phyloP scores from a whole-genome alignment of 2,797 vertebrate species.

The Oryzias sinensis region DNA sequence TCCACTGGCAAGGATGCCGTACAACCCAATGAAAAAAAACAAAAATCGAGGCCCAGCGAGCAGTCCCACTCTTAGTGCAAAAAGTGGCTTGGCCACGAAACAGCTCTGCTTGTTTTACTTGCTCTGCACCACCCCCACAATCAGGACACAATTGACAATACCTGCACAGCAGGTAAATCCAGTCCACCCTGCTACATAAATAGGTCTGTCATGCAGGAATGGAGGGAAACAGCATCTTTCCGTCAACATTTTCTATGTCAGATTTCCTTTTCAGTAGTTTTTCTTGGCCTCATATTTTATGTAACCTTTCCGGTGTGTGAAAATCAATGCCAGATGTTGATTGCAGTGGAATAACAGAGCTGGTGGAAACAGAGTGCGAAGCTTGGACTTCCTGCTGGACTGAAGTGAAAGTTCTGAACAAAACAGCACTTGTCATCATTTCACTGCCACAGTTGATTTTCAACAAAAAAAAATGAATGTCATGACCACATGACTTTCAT shows the following conservation, averaged over 20 bases:
- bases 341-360: conserved; percentile 42
- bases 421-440: conserved; percentile 17
- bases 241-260: conserved; percentile 5
- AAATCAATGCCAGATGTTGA: conserved; percentile 48
- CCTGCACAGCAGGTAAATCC: too few relatives aligned
- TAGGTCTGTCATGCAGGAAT: conserved; percentile 24
- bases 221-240: conserved; percentile 14
- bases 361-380: conserved; percentile 23
- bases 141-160: conserved; percentile 11
- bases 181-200: background rate
- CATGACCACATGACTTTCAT: background rate
- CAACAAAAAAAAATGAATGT: background rate
- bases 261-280: conserved; percentile 33
- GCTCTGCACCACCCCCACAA: background rate
- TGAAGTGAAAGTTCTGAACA: conserved; percentile 29
- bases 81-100: too few relatives aligned
- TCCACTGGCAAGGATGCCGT: too few relatives aligned
- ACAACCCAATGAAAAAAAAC: too few relatives aligned
- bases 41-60: too few relatives aligned
- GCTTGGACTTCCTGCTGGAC: conserved; percentile 40
- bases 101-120: too few relatives aligned
- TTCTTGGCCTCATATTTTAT: conserved; percentile 34
- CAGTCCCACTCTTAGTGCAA: too few relatives aligned
- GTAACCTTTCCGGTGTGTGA: conserved; percentile 16
- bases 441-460: background rate